Evolutionary conservation across 2,113 vertebrate species (phyloP), one percentile per base, ranked within the genome.

Genomic region (Larimichthys polyactis): DNA sequence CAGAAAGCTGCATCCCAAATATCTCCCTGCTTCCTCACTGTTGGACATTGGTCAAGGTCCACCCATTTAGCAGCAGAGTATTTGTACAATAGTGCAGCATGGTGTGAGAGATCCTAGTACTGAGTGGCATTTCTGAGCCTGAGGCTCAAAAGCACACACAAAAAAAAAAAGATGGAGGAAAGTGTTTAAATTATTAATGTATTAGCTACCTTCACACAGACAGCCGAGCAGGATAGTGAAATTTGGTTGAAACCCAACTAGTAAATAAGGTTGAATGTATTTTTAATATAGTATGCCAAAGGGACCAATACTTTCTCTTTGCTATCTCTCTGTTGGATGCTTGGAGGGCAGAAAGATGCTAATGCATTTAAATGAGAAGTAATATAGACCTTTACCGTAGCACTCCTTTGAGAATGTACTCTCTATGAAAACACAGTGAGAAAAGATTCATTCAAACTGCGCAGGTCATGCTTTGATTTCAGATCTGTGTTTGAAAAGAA

Each of bases 131-230:
- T 84, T 84, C 62, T 84, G 32, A 66, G 58, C 83, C 81, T n/a
- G 36, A 65, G 19, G 62, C 54, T 81, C 81, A 62, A 87, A 57
- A 78, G 55, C 48, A 76, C 40, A 80, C 74, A 78, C 70, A 83
- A 89, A 72, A 71, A 80, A 76, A 78, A 72, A 83, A 89, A 72
- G 46, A 64, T 48, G 36, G 51, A 64, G 70, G 60, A 76, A 57
- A 54, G 57, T 44, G 57, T 82, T 81, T 91, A 49, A 89, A 93
- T 89, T 89, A 90, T 93, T 90, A 58, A 92, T 84, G 85, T 55
- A 74, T 78, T 82, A 75, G 77, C 65, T 86, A 78, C 89, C 69
- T 87, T 87, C 82, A 84, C 66, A 75, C 83, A 72, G 70, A 57
- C 82, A 73, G 66, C 62, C 49, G 19, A 43, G 74, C 72, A 78